phyloP scores from a whole-genome alignment of 2,797 vertebrate species.

The Leptatherina wallacei region DNA sequence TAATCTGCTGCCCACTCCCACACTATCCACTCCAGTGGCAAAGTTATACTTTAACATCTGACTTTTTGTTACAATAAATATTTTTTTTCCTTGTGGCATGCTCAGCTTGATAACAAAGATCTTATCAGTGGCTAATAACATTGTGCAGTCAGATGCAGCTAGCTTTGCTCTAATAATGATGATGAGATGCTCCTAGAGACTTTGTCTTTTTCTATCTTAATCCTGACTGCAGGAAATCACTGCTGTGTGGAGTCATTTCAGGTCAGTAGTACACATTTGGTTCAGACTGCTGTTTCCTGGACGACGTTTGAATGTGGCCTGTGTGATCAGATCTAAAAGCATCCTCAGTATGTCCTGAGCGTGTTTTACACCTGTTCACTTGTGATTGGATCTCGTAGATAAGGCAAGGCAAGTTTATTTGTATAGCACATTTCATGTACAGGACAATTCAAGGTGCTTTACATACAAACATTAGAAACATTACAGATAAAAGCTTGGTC shows the following conservation, averaged over 20 bases:
- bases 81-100: not conserved
- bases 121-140: not conserved
- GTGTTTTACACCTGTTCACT: too few species aligned
- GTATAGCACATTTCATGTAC: too few species aligned
- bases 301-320: not conserved
- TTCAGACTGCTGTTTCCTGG: not conserved
- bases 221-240: not conserved
- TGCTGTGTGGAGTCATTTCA: not conserved
- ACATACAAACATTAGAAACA: too few species aligned
- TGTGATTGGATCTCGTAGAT: too few species aligned
- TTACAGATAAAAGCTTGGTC: too few species aligned
- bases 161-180: not conserved
- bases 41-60: too few species aligned
- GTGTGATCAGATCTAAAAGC: not conserved
- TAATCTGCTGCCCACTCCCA: not conserved
- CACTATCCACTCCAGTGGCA: not conserved
- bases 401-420: too few species aligned
- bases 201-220: not conserved
- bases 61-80: too few species aligned
- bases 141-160: not conserved
- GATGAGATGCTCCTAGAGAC: not conserved
- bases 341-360: not conserved
- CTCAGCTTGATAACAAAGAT: not conserved
- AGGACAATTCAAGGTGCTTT: too few species aligned
- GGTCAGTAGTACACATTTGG: too few species aligned